These are phyloP conservation scores for Lissocephala sabroskyi DNA, from an alignment of 2,888 invertebrate genomes.

Conservation along the genomic window DNA sequence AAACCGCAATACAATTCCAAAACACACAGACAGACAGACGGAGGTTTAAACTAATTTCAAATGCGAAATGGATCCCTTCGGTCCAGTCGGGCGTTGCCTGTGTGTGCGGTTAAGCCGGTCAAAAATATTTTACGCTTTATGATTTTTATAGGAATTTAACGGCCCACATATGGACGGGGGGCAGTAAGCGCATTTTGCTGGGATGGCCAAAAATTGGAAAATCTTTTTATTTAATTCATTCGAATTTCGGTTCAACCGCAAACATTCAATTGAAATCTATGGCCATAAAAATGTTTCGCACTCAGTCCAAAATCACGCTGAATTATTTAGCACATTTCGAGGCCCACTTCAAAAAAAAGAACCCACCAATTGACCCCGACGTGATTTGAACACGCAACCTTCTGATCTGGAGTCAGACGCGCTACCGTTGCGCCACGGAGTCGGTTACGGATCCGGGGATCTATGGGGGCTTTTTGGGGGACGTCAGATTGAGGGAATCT, in stretches of 20 bases:
- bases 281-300: no score
- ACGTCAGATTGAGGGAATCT: no score
- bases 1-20: conserved; percentile 26
- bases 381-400: conserved; percentile 36
- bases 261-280: no score
- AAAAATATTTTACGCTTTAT: conserved; percentile 27
- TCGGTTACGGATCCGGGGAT: no score
- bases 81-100: not conserved
- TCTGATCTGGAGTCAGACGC: conserved; percentile 36
- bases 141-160: conserved; percentile 10
- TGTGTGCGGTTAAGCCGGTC: conserved; percentile 14
- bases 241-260: no score
- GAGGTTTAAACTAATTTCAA: conserved; percentile 25
- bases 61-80: conserved; percentile 7
- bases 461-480: no score
- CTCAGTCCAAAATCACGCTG: no score
- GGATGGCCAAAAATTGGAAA: not conserved
- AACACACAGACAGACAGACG: no score
- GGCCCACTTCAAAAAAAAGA: not conserved
- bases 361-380: conserved; percentile 19
- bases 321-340: no score
- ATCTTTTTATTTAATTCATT: conserved; percentile 1
- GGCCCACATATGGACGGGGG: conserved; percentile 1
- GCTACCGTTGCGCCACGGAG: conserved; percentile 33
- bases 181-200: no score